Evolutionary conservation across 2,888 invertebrate genomes (phyloP), one percentile per base, ranked within the genome.

Genomic region (Gymnocheta viridis): DNA sequence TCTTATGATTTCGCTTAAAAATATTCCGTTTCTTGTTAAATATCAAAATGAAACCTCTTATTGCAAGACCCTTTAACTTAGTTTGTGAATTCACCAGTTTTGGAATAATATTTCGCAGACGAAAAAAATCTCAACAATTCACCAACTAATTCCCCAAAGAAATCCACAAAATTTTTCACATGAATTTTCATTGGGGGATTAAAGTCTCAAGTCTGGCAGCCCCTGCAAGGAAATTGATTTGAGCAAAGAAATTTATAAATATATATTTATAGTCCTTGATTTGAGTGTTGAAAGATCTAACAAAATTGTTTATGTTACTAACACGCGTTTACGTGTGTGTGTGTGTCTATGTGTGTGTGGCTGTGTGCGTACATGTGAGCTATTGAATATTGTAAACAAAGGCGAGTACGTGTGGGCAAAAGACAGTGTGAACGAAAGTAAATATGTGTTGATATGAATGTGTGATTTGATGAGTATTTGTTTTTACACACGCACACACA

Each of bases 251-350:
- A n/a, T n/a, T n/a, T n/a, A n/a, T n/a, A n/a, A n/a, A n/a, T n/a
- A n/a, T n/a, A n/a, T n/a, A n/a, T n/a, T n/a, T n/a, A n/a, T n/a
- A n/a, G n/a, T n/a, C n/a, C n/a, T n/a, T n/a, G 9, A 2, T 9
- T 56, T 24, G 54, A 56, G 66, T 66, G 66, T 56, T 66, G 76
- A 76, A 74, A 82, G 69, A 69, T 74, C 69, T 22, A 64, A 64
- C 62, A 69, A n/a, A 69, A 69, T 62, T 76, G 54, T 69, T 76
- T 54, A 56, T 29, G 12, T 54, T 58, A 19, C 19, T 10, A 29
- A 44, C n/a, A 22, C 29, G 10, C 9, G n/a, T 70, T 14, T 22
- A 44, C 22, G 32, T 19, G 27, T 22, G 1, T 29, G 19, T 32
- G 47, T 22, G 17, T 17, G 24, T 38, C n/a, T 41, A 14, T n/a